Conservation (phyloP, 2,797 vertebrate genomes). For the Coranthus polyacanthus region DNA sequence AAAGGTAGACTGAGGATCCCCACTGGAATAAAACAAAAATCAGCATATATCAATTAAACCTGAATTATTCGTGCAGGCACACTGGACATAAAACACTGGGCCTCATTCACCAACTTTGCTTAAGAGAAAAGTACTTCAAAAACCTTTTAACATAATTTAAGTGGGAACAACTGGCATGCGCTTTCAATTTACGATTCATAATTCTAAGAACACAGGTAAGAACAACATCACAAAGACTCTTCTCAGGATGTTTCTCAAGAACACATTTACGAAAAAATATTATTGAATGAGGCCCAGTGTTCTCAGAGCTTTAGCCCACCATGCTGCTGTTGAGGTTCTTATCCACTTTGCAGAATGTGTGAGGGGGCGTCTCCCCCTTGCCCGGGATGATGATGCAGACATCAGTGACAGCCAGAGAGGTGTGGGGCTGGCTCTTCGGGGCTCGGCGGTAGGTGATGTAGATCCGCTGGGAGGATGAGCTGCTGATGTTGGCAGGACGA, state of each 20-base stretch:
- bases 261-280: too few relatives aligned
- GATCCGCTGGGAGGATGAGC: slow-evolving; percentile 93
- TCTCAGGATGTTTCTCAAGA: too few relatives aligned
- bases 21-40: slow-evolving; percentile 85
- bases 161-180: too few relatives aligned
- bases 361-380: slow-evolving; percentile 95
- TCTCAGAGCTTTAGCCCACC: slow-evolving; percentile 84
- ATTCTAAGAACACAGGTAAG: too few relatives aligned
- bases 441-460: slow-evolving; percentile 96
- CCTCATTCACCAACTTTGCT: too few relatives aligned
- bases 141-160: too few relatives aligned
- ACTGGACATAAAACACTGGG: neutral
- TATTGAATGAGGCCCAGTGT: neutral
- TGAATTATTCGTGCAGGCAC: neutral
- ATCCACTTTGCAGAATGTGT: slow-evolving; percentile 98
- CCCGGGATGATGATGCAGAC: slow-evolving; percentile 96
- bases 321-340: slow-evolving; percentile 98
- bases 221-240: too few relatives aligned
- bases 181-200: too few relatives aligned
- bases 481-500: slow-evolving; percentile 94
- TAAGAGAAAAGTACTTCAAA: too few relatives aligned
- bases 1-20: slow-evolving; percentile 96
- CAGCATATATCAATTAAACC: slow-evolving; percentile 17
- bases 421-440: slow-evolving; percentile 91
- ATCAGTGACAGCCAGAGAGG: slow-evolving; percentile 95